These are phyloP conservation scores for Myrmecophaga tridactyla DNA, from an alignment of 2,113 vertebrate genomes.

Conservation along the genomic window DNA sequence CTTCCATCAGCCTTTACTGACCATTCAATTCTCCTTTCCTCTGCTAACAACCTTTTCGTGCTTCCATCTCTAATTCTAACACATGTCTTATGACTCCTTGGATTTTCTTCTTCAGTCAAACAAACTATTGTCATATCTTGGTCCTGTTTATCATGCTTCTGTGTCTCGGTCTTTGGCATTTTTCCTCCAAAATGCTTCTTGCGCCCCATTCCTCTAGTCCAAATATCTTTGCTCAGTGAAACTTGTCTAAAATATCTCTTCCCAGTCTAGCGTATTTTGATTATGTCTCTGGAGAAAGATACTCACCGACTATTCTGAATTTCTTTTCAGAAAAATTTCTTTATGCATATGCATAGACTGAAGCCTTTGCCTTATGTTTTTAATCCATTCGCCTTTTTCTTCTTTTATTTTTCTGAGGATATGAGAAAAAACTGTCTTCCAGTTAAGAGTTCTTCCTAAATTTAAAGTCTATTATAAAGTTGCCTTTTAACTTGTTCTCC, in stretches of 20 bases:
- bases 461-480: conserved; percentile 38
- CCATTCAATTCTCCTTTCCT: neutral
- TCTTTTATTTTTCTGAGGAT: conserved; percentile 9
- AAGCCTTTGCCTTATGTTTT: neutral
- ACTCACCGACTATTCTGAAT: neutral
- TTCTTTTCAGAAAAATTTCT: neutral
- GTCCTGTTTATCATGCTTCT: neutral
- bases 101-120: conserved; percentile 12
- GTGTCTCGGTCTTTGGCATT: neutral
- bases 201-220: neutral
- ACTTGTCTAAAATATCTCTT: neutral
- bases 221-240: neutral
- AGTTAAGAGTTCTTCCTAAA: conserved; percentile 15
- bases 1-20: neutral
- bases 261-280: neutral
- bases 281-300: neutral
- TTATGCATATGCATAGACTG: conserved; percentile 16
- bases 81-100: neutral
- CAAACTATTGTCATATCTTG: neutral
- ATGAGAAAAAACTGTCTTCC: neutral
- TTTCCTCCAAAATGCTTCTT: neutral
- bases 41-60: neutral
- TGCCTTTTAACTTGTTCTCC: neutral
- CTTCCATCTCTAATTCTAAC: neutral
- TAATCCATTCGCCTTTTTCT: neutral